Evolutionary conservation across 1,140 invertebrate genomes (phyloP).

Genomic region (silkworm (Bombyx mori)): DNA sequence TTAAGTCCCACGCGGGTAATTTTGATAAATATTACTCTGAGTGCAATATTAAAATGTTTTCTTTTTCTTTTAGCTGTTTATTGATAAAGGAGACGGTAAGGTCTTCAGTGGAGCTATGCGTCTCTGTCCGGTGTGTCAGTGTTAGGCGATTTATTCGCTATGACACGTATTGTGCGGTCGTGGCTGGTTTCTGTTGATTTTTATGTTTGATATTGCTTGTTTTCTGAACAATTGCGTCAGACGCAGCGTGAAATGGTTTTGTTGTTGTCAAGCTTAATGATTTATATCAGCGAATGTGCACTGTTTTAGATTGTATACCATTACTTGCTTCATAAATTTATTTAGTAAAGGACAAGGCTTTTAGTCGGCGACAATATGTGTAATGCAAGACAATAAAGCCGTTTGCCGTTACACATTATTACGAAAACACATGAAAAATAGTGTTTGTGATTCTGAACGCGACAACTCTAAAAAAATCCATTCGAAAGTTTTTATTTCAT

Average conservation of each 20-base stretch:
- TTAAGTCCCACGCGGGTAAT: slow-evolving; percentile 15
- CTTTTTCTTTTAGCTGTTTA: slow-evolving; percentile 12
- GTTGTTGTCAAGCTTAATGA: slow-evolving; percentile 25
- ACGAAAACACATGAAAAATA: too few species aligned
- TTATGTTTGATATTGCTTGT: neutral
- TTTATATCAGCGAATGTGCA: slow-evolving; percentile 6
- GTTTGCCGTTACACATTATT: too few species aligned
- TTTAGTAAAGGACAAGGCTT: too few species aligned
- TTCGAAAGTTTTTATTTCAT: too few species aligned
- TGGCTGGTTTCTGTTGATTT: slow-evolving; percentile 7
- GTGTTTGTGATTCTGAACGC: too few species aligned
- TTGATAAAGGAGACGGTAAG: slow-evolving; percentile 19
- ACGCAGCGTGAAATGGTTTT: slow-evolving; percentile 19
- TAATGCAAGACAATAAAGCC: too few species aligned
- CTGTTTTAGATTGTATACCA: slow-evolving; percentile 9
- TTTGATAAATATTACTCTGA: slow-evolving; percentile 28
- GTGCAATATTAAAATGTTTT: slow-evolving; percentile 32
- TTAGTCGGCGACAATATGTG: too few species aligned
- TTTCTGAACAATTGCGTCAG: neutral
- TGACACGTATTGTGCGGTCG: slow-evolving; percentile 39
- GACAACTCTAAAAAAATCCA: too few species aligned
- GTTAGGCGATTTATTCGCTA: slow-evolving; percentile 47
- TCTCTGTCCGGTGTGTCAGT: slow-evolving; percentile 33
- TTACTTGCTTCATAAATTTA: too few species aligned
- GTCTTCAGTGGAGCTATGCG: slow-evolving; percentile 24